Conservation (phyloP, 2,797 vertebrate species). For the Pseudochromis fuscus region DNA sequence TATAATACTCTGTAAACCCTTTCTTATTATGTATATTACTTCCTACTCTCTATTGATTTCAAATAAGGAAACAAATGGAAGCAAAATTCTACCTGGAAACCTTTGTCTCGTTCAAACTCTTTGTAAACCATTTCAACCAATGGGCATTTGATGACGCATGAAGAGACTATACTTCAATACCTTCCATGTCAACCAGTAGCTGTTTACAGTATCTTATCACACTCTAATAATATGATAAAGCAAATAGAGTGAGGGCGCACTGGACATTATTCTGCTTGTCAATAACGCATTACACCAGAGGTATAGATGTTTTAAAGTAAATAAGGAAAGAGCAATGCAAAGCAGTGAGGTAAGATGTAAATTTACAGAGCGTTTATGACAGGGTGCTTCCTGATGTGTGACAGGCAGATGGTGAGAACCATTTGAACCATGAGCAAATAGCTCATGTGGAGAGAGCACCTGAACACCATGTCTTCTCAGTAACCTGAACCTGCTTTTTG, state of each 20-base stretch:
- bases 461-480: conserved; percentile 18
- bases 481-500: conserved; percentile 7
- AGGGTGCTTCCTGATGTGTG: background rate
- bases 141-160: background rate
- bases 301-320: background rate
- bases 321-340: background rate
- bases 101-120: conserved; percentile 21
- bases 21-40: background rate
- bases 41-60: conserved; percentile 32
- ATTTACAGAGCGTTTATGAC: conserved; percentile 1
- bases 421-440: too few species aligned
- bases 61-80: conserved; percentile 13
- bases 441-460: background rate
- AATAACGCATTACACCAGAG: background rate
- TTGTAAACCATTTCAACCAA: background rate
- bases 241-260: background rate
- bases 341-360: background rate
- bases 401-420: background rate
- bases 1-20: background rate
- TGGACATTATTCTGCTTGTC: background rate
- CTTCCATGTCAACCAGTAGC: background rate
- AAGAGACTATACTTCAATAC: background rate
- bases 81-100: background rate
- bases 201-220: background rate
- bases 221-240: conserved; percentile 1